Conservation (phyloP, 2,113 vertebrate genomes). For the Poicephalus gulielmi region DNA sequence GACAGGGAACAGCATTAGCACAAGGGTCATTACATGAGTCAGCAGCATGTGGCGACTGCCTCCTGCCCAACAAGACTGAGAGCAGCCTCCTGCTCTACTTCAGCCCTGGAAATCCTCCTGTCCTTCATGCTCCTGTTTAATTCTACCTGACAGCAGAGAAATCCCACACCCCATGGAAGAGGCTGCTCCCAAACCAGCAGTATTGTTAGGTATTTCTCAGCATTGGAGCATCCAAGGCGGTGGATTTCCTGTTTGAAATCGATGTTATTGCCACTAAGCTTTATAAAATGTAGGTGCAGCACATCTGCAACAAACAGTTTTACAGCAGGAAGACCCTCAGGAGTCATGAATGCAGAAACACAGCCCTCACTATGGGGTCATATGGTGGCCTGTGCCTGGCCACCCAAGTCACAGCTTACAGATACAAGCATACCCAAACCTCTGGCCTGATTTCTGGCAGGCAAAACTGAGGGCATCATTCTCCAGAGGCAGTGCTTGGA, state of each 20-base stretch:
- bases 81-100: not conserved
- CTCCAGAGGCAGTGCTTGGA: not conserved
- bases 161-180: not conserved
- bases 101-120: not conserved
- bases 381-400: rapidly evolving
- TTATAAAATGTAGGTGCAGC: rapidly evolving
- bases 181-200: not conserved
- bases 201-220: not conserved
- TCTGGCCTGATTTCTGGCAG: not conserved
- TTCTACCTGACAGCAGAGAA: not conserved
- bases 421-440: not conserved
- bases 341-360: not conserved
- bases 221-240: not conserved
- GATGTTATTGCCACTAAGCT: not conserved
- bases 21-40: slow-evolving; percentile 50
- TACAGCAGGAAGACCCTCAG: not conserved
- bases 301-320: not conserved
- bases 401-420: not conserved
- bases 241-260: not conserved
- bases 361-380: not conserved
- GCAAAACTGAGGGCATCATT: not conserved
- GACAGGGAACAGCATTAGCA: slow-evolving; percentile 39
- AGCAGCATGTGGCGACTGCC: not conserved
- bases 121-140: not conserved
- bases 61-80: not conserved